Evolutionary conservation across 2,113 vertebrate genomes (phyloP).

Genomic region (Pyxicephalus adspersus): DNA sequence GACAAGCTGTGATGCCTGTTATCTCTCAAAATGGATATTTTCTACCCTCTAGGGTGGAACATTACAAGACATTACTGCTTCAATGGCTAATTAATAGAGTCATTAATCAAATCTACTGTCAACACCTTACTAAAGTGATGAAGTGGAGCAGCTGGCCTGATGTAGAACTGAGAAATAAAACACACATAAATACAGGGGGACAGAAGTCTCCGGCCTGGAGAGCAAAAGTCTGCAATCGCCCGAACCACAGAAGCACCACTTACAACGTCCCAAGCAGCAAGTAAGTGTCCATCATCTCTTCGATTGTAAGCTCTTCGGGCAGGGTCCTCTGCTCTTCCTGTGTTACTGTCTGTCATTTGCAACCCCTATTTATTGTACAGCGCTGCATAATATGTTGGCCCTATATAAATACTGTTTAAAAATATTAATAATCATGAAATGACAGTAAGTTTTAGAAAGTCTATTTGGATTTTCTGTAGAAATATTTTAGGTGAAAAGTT

Average conservation of each 20-base stretch:
- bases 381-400: too few relatives aligned
- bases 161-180: background rate
- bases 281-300: too few relatives aligned
- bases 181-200: background rate
- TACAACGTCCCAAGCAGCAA: background rate
- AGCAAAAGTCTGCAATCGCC: too few relatives aligned
- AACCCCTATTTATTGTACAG: too few relatives aligned
- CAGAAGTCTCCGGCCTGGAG: background rate
- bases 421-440: too few relatives aligned
- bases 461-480: too few relatives aligned
- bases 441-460: too few relatives aligned
- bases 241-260: background rate
- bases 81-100: constrained; percentile 8
- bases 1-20: background rate
- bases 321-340: too few relatives aligned
- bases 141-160: background rate
- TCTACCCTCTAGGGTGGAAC: background rate
- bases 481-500: too few relatives aligned
- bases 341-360: too few relatives aligned
- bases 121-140: constrained; percentile 21
- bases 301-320: too few relatives aligned
- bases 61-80: background rate
- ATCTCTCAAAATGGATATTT: background rate
- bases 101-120: constrained; percentile 33
- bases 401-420: too few relatives aligned